Evolutionary conservation across 2,797 vertebrate species (phyloP).

Genomic region (Gallinago solitaria): DNA sequence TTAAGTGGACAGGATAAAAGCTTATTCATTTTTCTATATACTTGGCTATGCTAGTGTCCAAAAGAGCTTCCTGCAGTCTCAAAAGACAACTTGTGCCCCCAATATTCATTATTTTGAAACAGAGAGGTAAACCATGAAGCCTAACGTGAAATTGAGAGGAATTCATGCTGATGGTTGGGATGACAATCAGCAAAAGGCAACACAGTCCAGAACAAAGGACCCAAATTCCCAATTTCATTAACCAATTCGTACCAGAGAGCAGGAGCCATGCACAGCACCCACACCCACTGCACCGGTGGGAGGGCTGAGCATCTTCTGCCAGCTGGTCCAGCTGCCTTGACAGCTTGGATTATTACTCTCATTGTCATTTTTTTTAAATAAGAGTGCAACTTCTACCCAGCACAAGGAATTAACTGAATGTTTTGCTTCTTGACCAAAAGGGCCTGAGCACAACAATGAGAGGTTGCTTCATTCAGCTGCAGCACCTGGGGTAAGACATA

Average conservation of each 20-base stretch:
- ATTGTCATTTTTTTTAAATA: not conserved
- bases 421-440: not conserved
- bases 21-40: not conserved
- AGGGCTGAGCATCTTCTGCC: not conserved
- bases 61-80: not conserved
- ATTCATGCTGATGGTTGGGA: not conserved
- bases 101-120: not conserved
- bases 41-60: not conserved
- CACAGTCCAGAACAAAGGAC: not conserved
- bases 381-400: not conserved
- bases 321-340: not conserved
- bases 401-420: not conserved
- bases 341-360: not conserved
- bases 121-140: not conserved
- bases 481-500: not conserved
- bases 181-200: not conserved
- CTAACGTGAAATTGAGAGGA: not conserved
- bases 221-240: not conserved
- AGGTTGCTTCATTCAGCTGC: not conserved
- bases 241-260: not conserved
- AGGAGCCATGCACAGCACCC: not conserved
- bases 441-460: not conserved
- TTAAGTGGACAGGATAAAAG: not conserved
- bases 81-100: not conserved
- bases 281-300: not conserved